Conservation (phyloP, 2,888 invertebrate genomes). For the Drosophila neutralis region DNA sequence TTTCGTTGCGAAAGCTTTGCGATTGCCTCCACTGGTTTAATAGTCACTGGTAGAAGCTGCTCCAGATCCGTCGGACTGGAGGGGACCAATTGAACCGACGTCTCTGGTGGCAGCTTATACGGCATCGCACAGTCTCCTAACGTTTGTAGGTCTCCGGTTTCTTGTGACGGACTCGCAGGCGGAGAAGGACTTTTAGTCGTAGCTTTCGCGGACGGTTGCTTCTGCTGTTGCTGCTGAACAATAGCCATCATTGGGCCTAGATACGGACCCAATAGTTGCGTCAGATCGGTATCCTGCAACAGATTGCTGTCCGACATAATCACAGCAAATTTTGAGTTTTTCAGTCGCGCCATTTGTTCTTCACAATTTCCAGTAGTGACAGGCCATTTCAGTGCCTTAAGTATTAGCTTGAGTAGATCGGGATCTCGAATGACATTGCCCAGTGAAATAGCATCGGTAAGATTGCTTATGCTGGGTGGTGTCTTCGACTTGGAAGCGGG, state of each 20-base stretch:
- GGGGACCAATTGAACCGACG: slow-evolving; percentile 83
- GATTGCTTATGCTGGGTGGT: slow-evolving; percentile 51
- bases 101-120: slow-evolving; percentile 84
- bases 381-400: slow-evolving; percentile 84
- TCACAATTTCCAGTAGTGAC: slow-evolving; percentile 77
- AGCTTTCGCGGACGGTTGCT: slow-evolving; percentile 36
- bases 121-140: slow-evolving; percentile 73
- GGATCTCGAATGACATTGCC: slow-evolving; percentile 84
- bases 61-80: slow-evolving; percentile 77
- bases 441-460: slow-evolving; percentile 81
- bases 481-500: slow-evolving; percentile 29
- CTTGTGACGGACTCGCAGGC: slow-evolving; percentile 32
- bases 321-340: slow-evolving; percentile 81
- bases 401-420: slow-evolving; percentile 83
- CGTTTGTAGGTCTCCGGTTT: slow-evolving; percentile 40
- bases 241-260: slow-evolving; percentile 73
- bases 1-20: slow-evolving; percentile 45
- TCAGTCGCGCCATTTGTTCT: slow-evolving; percentile 80
- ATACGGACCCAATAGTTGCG: slow-evolving; percentile 83
- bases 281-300: slow-evolving; percentile 83
- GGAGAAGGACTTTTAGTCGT: slow-evolving; percentile 25
- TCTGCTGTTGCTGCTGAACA: slow-evolving; percentile 69
- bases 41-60: slow-evolving; percentile 10
- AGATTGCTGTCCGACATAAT: slow-evolving; percentile 83
- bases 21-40: slow-evolving; percentile 2